These are phyloP conservation scores for Eupithecia centaureata DNA, from an alignment of 2,888 invertebrate genomes.

Conservation along the genomic window DNA sequence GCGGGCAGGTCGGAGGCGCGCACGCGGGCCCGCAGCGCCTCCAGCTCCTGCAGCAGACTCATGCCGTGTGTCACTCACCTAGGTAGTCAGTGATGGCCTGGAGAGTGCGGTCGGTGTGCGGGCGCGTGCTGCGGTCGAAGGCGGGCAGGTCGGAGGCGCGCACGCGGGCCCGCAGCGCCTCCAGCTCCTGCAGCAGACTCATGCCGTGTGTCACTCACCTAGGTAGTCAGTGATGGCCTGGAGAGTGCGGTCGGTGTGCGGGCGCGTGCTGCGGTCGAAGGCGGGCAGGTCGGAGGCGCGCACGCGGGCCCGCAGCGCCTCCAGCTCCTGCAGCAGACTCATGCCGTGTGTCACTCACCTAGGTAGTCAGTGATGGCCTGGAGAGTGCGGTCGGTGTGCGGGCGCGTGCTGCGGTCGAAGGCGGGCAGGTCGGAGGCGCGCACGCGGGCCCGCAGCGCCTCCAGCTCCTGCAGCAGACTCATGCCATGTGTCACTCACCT, in stretches of 20 bases:
- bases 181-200: conserved; percentile 89
- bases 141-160: conserved; percentile 83
- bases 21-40: conserved; percentile 83
- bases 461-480: conserved; percentile 89
- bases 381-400: conserved; percentile 85
- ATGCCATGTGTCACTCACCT: too few species aligned
- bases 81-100: conserved; percentile 88
- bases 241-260: conserved; percentile 85
- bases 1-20: conserved; percentile 83
- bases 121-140: conserved; percentile 87
- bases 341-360: too few species aligned
- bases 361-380: conserved; percentile 88
- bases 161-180: conserved; percentile 83
- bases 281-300: conserved; percentile 83
- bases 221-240: conserved; percentile 88
- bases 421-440: conserved; percentile 83
- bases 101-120: conserved; percentile 85
- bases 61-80: too few species aligned
- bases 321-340: conserved; percentile 89
- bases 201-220: too few species aligned
- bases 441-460: conserved; percentile 83
- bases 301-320: conserved; percentile 83
- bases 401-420: conserved; percentile 87
- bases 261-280: conserved; percentile 87
- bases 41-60: conserved; percentile 89